A percentile compares a stretch with the other conserved stretches of the same genome.
Evolutionary conservation across 1,140 invertebrate species (phyloP).

Genomic region (Caerostris extrusa): DNA sequence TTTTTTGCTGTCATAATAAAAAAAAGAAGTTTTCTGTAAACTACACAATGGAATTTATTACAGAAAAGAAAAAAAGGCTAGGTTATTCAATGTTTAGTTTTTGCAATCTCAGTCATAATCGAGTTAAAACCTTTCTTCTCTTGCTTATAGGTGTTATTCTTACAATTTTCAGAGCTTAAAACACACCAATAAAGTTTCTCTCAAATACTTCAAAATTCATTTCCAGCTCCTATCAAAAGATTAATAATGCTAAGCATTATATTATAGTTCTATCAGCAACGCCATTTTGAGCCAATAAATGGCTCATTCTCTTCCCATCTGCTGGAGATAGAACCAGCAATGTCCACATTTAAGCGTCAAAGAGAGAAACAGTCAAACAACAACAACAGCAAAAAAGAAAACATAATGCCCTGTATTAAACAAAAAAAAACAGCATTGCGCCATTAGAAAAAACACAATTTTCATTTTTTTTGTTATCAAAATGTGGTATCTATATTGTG

Average conservation of each 20-base stretch:
- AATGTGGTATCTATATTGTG: slow-evolving; percentile 26
- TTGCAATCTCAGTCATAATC: too few relatives aligned
- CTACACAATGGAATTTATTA: too few relatives aligned
- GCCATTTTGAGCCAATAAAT: neutral
- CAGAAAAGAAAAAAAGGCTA: too few relatives aligned
- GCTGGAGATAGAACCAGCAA: neutral
- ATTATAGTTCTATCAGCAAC: neutral
- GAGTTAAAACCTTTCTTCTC: too few relatives aligned
- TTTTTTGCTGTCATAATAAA: too few relatives aligned
- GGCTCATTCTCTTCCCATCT: neutral
- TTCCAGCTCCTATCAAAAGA: neutral
- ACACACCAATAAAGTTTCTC: neutral
- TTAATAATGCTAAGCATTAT: neutral
- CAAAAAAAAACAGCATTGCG: neutral
- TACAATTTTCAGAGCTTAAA: too few relatives aligned
- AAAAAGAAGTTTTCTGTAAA: too few relatives aligned
- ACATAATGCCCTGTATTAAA: slow-evolving; percentile 5
- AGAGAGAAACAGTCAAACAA: neutral
- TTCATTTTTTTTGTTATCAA: neutral
- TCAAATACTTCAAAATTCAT: neutral
- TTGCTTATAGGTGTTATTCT: too few relatives aligned
- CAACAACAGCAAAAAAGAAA: neutral
- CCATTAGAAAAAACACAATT: neutral
- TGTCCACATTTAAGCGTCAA: neutral
- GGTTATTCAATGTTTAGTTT: too few relatives aligned